These are phyloP conservation scores for Montipora foliosa DNA, from an alignment of 64 coral and sea anemone species.

Conservation along the genomic window DNA sequence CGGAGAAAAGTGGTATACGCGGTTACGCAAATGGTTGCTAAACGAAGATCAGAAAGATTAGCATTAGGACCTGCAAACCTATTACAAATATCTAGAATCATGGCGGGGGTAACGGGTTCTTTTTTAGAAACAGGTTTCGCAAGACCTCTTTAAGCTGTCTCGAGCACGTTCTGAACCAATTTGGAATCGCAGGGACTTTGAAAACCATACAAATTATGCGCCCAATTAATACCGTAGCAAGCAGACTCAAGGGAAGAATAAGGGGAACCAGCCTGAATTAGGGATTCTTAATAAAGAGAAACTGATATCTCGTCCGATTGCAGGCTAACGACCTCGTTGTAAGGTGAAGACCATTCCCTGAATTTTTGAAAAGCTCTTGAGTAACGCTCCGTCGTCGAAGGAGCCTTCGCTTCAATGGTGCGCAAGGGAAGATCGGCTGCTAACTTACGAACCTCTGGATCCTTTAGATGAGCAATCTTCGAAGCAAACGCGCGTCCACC, in stretches of 20 bases:
- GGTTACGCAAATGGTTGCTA: constrained; percentile 48
- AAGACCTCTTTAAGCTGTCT: constrained; percentile 41
- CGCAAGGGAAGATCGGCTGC: constrained; percentile 29
- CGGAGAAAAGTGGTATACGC: constrained; percentile 52
- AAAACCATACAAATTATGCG: constrained; percentile 55
- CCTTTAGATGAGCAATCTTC: not conserved
- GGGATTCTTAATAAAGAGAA: constrained; percentile 53
- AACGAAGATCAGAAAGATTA: constrained; percentile 35
- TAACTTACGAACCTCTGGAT: constrained; percentile 46
- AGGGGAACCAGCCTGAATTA: constrained; percentile 30
- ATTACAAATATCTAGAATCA: constrained; percentile 26
- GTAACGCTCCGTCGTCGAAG: constrained; percentile 55
- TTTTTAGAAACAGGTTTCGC: constrained; percentile 49
- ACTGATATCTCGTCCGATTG: constrained; percentile 32
- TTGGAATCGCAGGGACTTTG: constrained; percentile 33
- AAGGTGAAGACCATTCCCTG: constrained; percentile 23
- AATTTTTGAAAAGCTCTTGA: constrained; percentile 54
- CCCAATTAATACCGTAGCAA: constrained; percentile 69
- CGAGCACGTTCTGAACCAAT: constrained; percentile 46
- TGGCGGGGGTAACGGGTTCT: constrained; percentile 38
- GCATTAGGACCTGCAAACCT: not conserved
- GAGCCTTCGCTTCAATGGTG: constrained; percentile 26
- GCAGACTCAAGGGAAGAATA: constrained; percentile 56
- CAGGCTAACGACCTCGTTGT: constrained; percentile 15
- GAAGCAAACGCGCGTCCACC: constrained; percentile 19